phyloP scores from a whole-genome alignment of 2,888 invertebrate species.

The Eilema caniola region DNA sequence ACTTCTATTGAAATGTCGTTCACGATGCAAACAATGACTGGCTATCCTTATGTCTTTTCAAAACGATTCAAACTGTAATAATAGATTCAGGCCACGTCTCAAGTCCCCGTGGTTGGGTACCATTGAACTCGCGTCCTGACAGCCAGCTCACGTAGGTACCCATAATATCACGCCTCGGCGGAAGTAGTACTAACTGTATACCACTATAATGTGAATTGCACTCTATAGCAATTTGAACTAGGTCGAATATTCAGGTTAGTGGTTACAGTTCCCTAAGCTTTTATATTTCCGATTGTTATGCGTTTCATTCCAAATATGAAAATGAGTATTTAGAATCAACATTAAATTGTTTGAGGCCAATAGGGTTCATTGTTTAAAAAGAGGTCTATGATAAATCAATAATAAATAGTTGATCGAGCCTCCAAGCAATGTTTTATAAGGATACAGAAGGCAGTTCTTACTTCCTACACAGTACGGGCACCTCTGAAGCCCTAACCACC shows the following conservation, averaged over 20 bases:
- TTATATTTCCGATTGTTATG: slow-evolving; percentile 34
- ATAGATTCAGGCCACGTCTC: slow-evolving; percentile 56
- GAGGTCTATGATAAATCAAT: background rate
- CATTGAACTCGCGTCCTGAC: slow-evolving; percentile 56
- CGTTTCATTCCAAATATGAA: slow-evolving; percentile 25
- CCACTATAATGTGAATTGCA: slow-evolving; percentile 64
- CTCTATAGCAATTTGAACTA: slow-evolving; percentile 63
- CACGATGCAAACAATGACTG: background rate
- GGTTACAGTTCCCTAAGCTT: slow-evolving; percentile 17
- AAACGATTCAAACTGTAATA: slow-evolving; percentile 20
- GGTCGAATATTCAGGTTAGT: slow-evolving; percentile 70
- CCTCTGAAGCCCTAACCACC: no score
- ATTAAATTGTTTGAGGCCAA: background rate
- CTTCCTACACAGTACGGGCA: background rate
- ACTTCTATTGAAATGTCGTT: background rate
- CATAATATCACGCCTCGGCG: slow-evolving; percentile 64
- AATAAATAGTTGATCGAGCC: no score
- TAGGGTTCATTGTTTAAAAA: background rate
- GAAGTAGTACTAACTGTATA: slow-evolving; percentile 73
- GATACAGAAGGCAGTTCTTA: no score
- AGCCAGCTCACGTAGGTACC: slow-evolving; percentile 64
- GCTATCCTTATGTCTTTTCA: slow-evolving; percentile 13
- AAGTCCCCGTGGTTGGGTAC: slow-evolving; percentile 36
- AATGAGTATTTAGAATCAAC: slow-evolving; percentile 19
- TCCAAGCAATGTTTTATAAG: no score